phyloP scores from a whole-genome alignment of 2,113 vertebrate species.

The Barbus barbus region DNA sequence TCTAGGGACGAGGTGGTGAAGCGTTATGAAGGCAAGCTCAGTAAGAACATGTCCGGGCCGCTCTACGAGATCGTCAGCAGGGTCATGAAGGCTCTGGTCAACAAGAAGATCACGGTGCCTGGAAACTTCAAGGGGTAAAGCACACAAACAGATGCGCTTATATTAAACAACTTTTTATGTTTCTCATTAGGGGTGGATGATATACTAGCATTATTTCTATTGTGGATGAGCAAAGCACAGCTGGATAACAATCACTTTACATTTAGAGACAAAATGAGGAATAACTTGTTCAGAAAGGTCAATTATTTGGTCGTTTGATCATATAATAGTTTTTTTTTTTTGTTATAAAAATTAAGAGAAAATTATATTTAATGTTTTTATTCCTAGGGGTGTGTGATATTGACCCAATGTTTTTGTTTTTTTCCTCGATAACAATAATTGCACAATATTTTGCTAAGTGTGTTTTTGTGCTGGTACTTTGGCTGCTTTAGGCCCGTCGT shows the following conservation, averaged over 20 bases:
- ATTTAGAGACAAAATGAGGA: neutral
- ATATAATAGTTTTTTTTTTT: too few relatives aligned
- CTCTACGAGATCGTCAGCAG: conserved; percentile 98
- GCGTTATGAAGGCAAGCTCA: conserved; percentile 93
- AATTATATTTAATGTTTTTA: too few relatives aligned
- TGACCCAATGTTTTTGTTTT: too few relatives aligned
- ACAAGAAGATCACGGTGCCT: conserved; percentile 97
- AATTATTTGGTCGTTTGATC: too few relatives aligned
- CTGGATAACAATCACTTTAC: neutral
- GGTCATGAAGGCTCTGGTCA: conserved; percentile 96
- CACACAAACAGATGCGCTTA: neutral
- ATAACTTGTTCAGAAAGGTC: neutral
- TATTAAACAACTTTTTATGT: neutral
- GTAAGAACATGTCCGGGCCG: conserved; percentile 95
- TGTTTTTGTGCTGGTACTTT: too few relatives aligned
- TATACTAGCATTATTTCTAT: neutral
- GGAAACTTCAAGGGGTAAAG: conserved; percentile 95
- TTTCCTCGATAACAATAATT: too few relatives aligned
- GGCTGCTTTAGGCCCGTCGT: too few relatives aligned
- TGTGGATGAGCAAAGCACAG: neutral
- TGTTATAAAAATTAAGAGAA: too few relatives aligned
- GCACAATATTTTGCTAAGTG: too few relatives aligned
- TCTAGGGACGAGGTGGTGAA: conserved; percentile 94
- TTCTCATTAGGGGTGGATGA: neutral
- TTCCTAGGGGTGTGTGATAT: too few relatives aligned